phyloP scores from a whole-genome alignment of 2,113 vertebrate species.

The Xenus cinereus region DNA sequence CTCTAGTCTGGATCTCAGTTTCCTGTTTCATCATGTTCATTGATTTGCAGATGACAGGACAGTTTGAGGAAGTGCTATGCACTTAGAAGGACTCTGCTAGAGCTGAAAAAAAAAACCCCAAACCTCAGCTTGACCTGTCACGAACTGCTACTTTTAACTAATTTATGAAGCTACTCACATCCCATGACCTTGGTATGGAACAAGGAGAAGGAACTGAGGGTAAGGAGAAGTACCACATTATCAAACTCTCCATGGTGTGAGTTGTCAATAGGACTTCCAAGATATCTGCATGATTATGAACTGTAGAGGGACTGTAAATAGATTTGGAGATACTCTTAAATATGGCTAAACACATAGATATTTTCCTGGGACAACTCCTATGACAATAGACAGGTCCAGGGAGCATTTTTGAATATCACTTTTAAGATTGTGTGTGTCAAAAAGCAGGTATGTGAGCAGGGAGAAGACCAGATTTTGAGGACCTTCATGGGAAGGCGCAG shows the following conservation, averaged over 20 bases:
- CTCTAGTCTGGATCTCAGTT: not conserved
- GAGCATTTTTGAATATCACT: not conserved
- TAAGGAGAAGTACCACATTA: accelerated
- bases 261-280: not conserved
- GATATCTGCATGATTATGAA: not conserved
- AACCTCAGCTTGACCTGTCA: not conserved
- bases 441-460: not conserved
- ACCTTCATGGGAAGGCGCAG: not conserved
- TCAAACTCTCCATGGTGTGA: not conserved
- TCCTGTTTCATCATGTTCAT: not conserved
- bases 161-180: not conserved
- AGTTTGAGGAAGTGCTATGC: not conserved
- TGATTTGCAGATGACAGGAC: not conserved
- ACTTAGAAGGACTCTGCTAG: not conserved
- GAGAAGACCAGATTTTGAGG: not conserved
- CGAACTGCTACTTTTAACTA: not conserved
- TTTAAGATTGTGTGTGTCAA: not conserved
- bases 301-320: not conserved
- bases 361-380: not conserved
- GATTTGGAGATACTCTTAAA: not conserved
- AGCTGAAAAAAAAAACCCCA: not conserved
- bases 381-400: not conserved
- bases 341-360: not conserved
- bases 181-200: not conserved
- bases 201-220: not conserved